phyloP scores from a whole-genome alignment of 2,888 invertebrate species.

The Harmothoe impar region DNA sequence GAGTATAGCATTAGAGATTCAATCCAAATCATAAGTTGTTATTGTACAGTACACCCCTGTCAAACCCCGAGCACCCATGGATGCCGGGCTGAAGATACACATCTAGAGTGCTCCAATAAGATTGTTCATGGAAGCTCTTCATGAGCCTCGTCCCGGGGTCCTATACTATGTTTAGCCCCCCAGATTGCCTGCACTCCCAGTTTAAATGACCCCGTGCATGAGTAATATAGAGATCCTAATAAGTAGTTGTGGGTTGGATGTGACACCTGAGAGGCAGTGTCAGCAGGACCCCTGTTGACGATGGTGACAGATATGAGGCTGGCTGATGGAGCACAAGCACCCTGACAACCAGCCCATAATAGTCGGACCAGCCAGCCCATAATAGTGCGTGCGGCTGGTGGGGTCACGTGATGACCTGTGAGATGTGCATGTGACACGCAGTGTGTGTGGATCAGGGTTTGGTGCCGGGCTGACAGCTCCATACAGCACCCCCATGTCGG shows the following conservation, averaged over 20 bases:
- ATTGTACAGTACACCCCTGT: too few species aligned
- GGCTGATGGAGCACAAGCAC: background rate
- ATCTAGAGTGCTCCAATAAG: too few species aligned
- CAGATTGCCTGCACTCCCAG: too few species aligned
- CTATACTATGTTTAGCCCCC: too few species aligned
- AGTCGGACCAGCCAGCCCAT: background rate
- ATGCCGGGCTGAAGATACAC: too few species aligned
- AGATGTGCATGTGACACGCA: constrained; percentile 5
- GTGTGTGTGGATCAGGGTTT: background rate
- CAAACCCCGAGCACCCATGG: too few species aligned
- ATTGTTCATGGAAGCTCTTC: too few species aligned
- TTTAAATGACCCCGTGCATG: background rate
- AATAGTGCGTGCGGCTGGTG: background rate
- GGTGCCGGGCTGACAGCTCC: background rate
- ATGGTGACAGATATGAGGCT: constrained; percentile 14
- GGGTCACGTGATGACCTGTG: background rate
- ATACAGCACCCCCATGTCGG: background rate
- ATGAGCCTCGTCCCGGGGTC: too few species aligned
- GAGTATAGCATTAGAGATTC: too few species aligned
- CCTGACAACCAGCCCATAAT: background rate
- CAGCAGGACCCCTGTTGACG: background rate
- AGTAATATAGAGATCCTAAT: background rate
- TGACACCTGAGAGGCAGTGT: too few species aligned
- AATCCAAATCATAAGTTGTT: too few species aligned
- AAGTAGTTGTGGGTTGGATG: background rate